Percentiles rank a stretch among this genome's conserved stretches.
These are phyloP conservation scores for Euphydryas editha DNA, from an alignment of 2,888 invertebrate genomes.

Conservation along the genomic window DNA sequence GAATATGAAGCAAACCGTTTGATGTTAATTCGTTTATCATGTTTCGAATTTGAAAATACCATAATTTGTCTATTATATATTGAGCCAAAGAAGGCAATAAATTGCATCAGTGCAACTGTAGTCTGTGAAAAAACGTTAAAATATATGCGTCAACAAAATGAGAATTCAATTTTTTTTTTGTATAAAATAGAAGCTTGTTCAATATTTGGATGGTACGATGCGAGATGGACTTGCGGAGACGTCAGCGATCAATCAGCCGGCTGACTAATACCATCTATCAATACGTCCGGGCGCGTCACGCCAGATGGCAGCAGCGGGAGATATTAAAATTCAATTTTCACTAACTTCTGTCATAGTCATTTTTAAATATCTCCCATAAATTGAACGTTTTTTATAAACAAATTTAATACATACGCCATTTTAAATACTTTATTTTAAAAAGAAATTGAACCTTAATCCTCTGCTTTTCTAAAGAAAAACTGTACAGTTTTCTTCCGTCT, in stretches of 20 bases:
- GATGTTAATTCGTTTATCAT: not conserved
- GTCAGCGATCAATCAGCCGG: slow-evolving; percentile 77
- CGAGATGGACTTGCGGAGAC: slow-evolving; percentile 59
- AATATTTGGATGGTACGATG: slow-evolving; percentile 52
- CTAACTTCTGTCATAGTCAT: slow-evolving; percentile 44
- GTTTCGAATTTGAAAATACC: not conserved
- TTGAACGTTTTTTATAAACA: not conserved
- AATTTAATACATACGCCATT: not conserved
- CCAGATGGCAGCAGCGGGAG: slow-evolving; percentile 75
- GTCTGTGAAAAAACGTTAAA: not conserved
- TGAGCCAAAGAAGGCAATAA: not conserved
- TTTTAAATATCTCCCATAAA: slow-evolving; percentile 32
- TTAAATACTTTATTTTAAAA: not conserved
- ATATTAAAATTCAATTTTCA: slow-evolving; percentile 78
- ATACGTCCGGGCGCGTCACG: slow-evolving; percentile 68
- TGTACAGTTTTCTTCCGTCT: slow-evolving; percentile 16
- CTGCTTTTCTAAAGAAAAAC: slow-evolving; percentile 7
- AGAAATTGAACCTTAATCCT: slow-evolving; percentile 8
- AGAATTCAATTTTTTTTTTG: slow-evolving; percentile 16
- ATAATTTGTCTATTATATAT: not conserved
- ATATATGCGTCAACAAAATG: not conserved
- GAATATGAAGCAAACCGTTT: not conserved
- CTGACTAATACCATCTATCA: slow-evolving; percentile 79
- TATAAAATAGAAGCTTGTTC: slow-evolving; percentile 45
- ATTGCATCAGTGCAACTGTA: not conserved